These are phyloP conservation scores for Brachypteracias leptosomus DNA, from an alignment of 2,113 vertebrate species.

Conservation along the genomic window DNA sequence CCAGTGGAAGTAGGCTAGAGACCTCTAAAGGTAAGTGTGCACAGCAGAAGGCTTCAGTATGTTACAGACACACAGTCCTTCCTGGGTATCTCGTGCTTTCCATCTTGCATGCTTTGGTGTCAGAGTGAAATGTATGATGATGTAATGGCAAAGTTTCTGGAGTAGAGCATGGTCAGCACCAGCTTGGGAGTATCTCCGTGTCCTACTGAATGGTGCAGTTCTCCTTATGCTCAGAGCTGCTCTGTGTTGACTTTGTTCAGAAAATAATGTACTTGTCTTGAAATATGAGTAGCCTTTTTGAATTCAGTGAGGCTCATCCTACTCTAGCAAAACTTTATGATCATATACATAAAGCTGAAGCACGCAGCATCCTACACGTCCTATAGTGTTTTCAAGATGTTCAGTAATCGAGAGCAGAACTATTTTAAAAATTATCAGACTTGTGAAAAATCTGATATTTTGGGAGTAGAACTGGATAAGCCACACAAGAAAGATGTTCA, in stretches of 20 bases:
- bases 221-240: neutral
- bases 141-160: neutral
- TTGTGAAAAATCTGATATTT: neutral
- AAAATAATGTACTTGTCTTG: neutral
- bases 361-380: neutral
- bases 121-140: neutral
- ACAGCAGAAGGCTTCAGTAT: neutral
- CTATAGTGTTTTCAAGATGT: neutral
- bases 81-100: neutral
- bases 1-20: rapidly evolving
- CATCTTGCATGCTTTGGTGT: neutral
- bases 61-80: neutral
- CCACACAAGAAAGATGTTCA: neutral
- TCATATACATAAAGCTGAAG: neutral
- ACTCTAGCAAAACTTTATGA: neutral
- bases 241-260: neutral
- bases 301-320: neutral
- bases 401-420: neutral
- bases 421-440: neutral
- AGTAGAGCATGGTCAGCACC: neutral
- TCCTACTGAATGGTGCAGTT: neutral
- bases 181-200: neutral
- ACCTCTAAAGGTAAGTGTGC: neutral
- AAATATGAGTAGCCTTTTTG: neutral
- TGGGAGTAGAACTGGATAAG: neutral